phyloP scores from a whole-genome alignment of 2,797 vertebrate species.

The Clamator glandarius region DNA sequence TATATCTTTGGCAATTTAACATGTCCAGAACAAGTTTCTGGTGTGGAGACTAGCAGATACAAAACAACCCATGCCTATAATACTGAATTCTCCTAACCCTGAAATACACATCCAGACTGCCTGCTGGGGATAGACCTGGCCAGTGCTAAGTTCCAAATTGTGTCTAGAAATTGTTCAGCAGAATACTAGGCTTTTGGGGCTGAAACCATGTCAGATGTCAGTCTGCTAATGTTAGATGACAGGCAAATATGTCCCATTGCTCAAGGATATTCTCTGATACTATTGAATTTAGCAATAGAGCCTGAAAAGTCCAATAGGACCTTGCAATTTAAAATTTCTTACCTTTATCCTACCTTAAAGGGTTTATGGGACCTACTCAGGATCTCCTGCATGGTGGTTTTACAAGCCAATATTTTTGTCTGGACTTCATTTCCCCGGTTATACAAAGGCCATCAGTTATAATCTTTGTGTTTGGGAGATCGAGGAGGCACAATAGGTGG shows the following conservation, averaged over 20 bases:
- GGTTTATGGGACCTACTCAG: not conserved
- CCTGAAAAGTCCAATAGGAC: not conserved
- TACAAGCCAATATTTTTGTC: not conserved
- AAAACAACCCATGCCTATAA: accelerated
- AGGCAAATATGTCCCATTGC: not conserved
- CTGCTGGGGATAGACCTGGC: not conserved
- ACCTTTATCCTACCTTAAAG: not conserved
- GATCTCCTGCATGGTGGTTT: accelerated
- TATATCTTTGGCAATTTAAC: not conserved
- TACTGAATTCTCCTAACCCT: not conserved
- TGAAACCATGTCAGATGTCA: not conserved
- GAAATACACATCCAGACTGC: not conserved
- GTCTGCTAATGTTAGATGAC: not conserved
- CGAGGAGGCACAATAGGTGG: not conserved
- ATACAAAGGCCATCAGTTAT: not conserved
- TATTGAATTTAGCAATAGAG: not conserved
- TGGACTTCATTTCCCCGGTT: not conserved
- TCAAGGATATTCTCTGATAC: not conserved
- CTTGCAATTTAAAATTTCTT: not conserved
- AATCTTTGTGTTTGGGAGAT: not conserved
- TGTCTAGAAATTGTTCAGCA: not conserved
- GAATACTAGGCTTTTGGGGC: not conserved
- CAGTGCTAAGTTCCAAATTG: not conserved
- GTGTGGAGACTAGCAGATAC: not conserved
- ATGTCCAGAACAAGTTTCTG: not conserved